Base-by-base conservation (phyloP, 1,140 invertebrate species). In the Apocrypta bakeri region DNA sequence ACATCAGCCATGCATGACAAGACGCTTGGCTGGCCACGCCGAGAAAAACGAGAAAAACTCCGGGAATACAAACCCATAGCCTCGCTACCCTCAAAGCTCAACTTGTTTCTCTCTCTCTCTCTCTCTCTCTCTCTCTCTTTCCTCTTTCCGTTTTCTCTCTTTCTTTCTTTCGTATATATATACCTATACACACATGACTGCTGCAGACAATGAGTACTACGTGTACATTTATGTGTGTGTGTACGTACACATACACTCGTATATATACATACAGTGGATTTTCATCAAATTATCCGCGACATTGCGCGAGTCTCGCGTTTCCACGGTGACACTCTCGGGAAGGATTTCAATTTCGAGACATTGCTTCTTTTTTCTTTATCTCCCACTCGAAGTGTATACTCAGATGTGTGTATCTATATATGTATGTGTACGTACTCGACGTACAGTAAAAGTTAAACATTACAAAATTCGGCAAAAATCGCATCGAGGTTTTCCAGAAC, bases 21-120 rank as follows among this genome's bases (percentile, higher is more conserved):
- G 85, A 91, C 90, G 90, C 90, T 89, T 90, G 88, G 88, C 89
- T 90, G 90, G 90, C 87, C 90, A 90, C 89, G 89, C 87, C 87
- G 86, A 78, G 87, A 90, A 91, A 91, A 91, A 91, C 87, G 88
- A 91, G 86, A 80, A 90, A 87, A 88, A 88, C 86, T 84, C 86
- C 72, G 84, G 85, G 86, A 88, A 90, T 89, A 87, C 88, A 88
- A 89, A 88, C 87, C 48, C 48, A 56, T 56, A 56, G 48, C 42
- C 11, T 1, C 11, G 42, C 42, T 2, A 1, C 48, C 48, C 48
- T 89, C 80, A 68, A 37, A 83, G 77, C 79, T 71, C 64, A 25
- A 37, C 74, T 63, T 84, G 76, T 72, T 37, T 84, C 78, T 82
- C 85, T 82, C 84, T 83, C 63, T 56, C 83, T 80, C 78, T 33